Conservation (phyloP, 2,113 vertebrate species). For the Oncorhynchus keta region DNA sequence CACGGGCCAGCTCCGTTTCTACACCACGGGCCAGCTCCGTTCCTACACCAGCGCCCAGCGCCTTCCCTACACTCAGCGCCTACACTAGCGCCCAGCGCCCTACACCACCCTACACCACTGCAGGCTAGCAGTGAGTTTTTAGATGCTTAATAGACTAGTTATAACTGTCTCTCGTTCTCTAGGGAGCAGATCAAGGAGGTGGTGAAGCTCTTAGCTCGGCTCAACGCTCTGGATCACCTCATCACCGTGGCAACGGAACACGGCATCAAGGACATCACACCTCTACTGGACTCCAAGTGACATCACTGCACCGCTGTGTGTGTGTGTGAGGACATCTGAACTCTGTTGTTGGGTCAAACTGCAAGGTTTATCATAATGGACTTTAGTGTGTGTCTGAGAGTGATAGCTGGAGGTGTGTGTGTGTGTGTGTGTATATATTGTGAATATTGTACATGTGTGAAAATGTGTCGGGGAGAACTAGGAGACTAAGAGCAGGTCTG, state of each 20-base stretch:
- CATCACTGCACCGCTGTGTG: not conserved
- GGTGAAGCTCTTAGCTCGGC: constrained; percentile 86
- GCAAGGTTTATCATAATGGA: not conserved
- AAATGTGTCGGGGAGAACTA: not conserved
- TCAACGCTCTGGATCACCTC: constrained; percentile 92
- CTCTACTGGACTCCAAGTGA: constrained; percentile 80
- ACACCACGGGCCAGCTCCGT: no score
- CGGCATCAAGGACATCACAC: constrained; percentile 91
- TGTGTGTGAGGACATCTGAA: not conserved
- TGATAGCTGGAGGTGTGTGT: not conserved
- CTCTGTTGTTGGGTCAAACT: not conserved
- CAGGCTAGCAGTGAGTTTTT: not conserved
- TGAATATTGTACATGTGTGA: constrained; percentile 69
- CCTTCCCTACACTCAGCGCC: no score
- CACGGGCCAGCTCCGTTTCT: no score
- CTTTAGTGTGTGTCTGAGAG: not conserved
- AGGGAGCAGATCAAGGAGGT: constrained; percentile 93
- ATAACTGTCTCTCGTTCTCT: not conserved
- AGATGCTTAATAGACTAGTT: not conserved
- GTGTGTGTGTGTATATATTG: constrained; percentile 65
- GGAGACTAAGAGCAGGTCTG: not conserved
- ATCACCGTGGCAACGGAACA: constrained; percentile 86
- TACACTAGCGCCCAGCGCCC: no score
- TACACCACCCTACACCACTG: no score
- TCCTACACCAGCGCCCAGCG: no score